Base-by-base conservation (phyloP, 1,140 invertebrate genomes). In the Lucilia cuprina region DNA sequence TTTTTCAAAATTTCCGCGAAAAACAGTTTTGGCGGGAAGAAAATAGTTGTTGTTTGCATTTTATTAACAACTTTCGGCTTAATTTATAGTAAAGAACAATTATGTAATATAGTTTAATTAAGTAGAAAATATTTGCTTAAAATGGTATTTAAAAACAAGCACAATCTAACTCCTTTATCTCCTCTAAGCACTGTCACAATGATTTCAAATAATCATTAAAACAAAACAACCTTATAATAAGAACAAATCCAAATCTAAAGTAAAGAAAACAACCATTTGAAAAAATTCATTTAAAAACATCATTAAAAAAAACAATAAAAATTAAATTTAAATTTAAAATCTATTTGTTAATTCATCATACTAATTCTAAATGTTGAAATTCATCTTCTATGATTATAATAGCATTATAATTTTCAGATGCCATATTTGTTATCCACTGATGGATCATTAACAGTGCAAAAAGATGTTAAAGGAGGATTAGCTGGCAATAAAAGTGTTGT, bases 371-470 rank as follows among this genome's bases (percentile, higher is more conserved):
- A 70, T 70, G 65, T 70, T 70, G 65, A 19, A 70, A 70, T 70
- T 70, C 65, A 70, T 70, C 65, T 70, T 70, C 65, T 70, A 70
- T 70, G 65, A 70, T 21, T 70, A 70, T 70, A 70, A 70, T 70
- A 70, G 65, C 65, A 70, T 70, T 70, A 70, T 70, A 70, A 70
- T 70, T 88, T 90, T 34, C 85, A 91, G 90, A 91, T 91, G 90
- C 90, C 90, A 87, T 91, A 91, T 88, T 82, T 91, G 86, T 82
- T 91, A 87, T 87, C 89, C 85, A 89, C 90, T 85, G 90, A 91
- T 89, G 90, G 90, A 85, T 88, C 88, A 84, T 86, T 91, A 84
- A 87, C 90, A 84, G 88, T 91, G 50, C 90, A 91, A 88, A 91
- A 91, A 85, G 90, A 91, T 86, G 88, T 90, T 82, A 91, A 91